Evolutionary conservation across 2,113 vertebrate species (phyloP).

Genomic region (Myanophis thanlyinensis): DNA sequence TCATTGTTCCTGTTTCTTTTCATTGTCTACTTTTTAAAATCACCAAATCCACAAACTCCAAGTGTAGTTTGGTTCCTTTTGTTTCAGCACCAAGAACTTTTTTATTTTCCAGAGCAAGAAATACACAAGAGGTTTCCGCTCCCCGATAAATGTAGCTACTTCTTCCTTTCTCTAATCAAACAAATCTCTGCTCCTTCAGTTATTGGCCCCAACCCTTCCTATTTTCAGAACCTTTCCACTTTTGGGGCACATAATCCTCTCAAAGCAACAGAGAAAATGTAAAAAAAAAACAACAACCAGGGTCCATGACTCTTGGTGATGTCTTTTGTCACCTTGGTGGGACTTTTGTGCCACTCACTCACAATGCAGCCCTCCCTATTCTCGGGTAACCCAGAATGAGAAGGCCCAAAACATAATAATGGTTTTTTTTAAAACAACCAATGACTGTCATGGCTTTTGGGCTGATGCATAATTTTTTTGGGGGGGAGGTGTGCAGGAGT

Average conservation of each 20-base stretch:
- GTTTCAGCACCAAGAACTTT: background rate
- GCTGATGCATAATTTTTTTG: background rate
- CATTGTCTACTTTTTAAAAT: background rate
- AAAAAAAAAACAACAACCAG: too few species aligned
- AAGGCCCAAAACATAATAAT: background rate
- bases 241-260: background rate
- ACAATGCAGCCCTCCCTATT: background rate
- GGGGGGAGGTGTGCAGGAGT: background rate
- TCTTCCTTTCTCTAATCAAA: background rate
- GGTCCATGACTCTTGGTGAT: background rate
- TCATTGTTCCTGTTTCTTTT: background rate
- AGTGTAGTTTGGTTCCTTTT: background rate
- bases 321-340: background rate
- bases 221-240: background rate
- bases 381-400: fast-evolving
- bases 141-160: background rate
- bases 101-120: background rate
- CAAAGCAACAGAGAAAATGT: background rate
- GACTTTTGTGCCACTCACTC: background rate
- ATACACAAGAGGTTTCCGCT: background rate
- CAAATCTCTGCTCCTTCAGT: background rate
- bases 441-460: conserved; percentile 15
- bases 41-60: background rate
- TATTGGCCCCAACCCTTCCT: background rate
- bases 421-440: background rate